Evolutionary conservation across 2,797 vertebrate genomes (phyloP), one percentile per base, ranked within the genome.

Genomic region (Neopelma chrysocephalum): DNA sequence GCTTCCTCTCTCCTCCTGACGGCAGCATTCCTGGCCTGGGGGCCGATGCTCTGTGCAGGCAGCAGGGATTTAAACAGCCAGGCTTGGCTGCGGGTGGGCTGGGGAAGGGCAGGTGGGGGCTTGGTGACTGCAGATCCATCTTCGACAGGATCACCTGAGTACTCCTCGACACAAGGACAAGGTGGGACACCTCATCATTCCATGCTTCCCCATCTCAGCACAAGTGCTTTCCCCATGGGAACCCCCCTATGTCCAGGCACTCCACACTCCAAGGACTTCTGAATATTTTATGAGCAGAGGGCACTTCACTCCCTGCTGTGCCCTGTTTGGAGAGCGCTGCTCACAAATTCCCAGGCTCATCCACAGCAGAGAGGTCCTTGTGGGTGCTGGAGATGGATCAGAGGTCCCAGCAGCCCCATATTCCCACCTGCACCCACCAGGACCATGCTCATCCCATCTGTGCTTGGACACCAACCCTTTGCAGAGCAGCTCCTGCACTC

Each of bases 391-490:
- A 36, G 72, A 20, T 1, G n/a, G 38, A 36, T 73, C 6, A 1
- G 80, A n/a, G 60, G 16, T 32, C 31, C 60, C 89, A 61, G 54
- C 43, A 90, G 68, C 11, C 21, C 76, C 15, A 2, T 5, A n/a
- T n/a, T 89, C 42, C 66, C 26, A 6, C 4, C 62, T 11, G 16
- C 19, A 75, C 12, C 53, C 5, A 0, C 14, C 9, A 12, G 64
- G 38, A 32, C 10, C 0, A 0, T 6, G 7, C 57, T 66, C 6
- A 3, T 15, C 43, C 38, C 56, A 12, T 10, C 60, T 19, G 51
- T 73, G 57, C 57, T 62, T 5, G 0, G 47, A 62, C 42, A 61
- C 12, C 0, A 4, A 2, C 12, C 42, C 43, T 32, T 18, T 40
- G 25, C 42, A 82, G 53, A 42, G 38, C 3, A 4, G 42, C 11